Evolutionary conservation across 1,140 invertebrate genomes (phyloP).

Genomic region (Eriocheir sinensis): DNA sequence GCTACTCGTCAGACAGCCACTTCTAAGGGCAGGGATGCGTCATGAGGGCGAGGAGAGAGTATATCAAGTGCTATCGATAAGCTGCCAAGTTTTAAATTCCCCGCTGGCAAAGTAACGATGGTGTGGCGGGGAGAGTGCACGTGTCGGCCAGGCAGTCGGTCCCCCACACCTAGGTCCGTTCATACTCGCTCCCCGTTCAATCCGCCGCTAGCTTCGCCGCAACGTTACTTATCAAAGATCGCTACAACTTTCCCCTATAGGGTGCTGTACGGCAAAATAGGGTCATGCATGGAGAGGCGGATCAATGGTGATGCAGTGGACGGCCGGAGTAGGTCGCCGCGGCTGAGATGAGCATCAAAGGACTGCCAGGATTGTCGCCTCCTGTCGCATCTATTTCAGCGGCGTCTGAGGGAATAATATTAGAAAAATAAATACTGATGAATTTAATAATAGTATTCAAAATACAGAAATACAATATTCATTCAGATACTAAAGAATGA

Average conservation of each 20-base stretch:
- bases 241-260: background rate
- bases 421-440: background rate
- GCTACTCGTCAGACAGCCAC: background rate
- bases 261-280: background rate
- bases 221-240: background rate
- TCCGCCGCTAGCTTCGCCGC: background rate
- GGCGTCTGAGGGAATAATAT: background rate
- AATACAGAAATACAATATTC: too few species aligned
- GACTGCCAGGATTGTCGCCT: background rate
- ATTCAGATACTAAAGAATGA: background rate
- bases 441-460: background rate
- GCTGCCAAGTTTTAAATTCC: constrained; percentile 61
- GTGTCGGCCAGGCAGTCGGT: constrained; percentile 34
- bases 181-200: background rate
- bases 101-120: constrained; percentile 36
- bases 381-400: background rate
- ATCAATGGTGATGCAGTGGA: background rate
- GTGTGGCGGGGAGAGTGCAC: constrained; percentile 35
- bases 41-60: background rate
- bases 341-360: background rate
- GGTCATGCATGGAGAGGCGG: background rate
- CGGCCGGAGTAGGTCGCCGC: background rate
- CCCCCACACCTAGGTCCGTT: background rate
- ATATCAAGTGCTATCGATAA: background rate
- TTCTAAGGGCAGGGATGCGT: background rate